Evolutionary conservation across 2,797 vertebrate species (phyloP).

Genomic region (Sebastiscus tertius): DNA sequence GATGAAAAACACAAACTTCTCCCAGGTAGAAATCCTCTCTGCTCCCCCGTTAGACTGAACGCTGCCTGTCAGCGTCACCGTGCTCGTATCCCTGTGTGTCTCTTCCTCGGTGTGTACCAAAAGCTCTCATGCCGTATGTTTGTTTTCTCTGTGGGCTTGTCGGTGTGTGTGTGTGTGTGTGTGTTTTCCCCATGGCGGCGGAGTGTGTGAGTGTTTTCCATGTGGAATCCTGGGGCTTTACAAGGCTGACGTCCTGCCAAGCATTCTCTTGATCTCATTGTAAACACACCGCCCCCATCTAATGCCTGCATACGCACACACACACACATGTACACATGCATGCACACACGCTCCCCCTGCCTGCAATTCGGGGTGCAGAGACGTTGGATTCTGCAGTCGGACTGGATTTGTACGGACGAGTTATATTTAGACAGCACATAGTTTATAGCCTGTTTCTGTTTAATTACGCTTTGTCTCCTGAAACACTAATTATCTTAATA

Average conservation of each 20-base stretch:
- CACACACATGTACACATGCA: neutral
- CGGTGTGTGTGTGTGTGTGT: slow-evolving; percentile 18
- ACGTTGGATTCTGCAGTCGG: slow-evolving; percentile 6
- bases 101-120: slow-evolving; percentile 2
- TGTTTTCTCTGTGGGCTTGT: slow-evolving; percentile 30
- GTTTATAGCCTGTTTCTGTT: slow-evolving; percentile 53
- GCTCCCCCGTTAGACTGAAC: neutral
- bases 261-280: slow-evolving; percentile 68
- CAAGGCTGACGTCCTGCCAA: slow-evolving; percentile 68
- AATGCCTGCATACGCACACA: slow-evolving; percentile 14
- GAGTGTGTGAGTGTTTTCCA: slow-evolving; percentile 57
- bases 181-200: slow-evolving; percentile 26
- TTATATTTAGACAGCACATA: slow-evolving; percentile 52
- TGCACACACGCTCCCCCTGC: neutral
- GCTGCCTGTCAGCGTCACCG: neutral
- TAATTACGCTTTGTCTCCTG: slow-evolving; percentile 62
- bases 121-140: slow-evolving; percentile 31
- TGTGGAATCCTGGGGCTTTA: slow-evolving; percentile 64
- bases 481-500: slow-evolving; percentile 67
- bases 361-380: slow-evolving; percentile 10
- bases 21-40: slow-evolving; percentile 26
- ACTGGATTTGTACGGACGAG: slow-evolving; percentile 21
- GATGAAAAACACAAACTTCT: slow-evolving; percentile 28
- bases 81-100: slow-evolving; percentile 1
- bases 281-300: slow-evolving; percentile 56